A percentile compares a stretch with the other conserved stretches of the same genome.
These are phyloP conservation scores for Cylas formicarius DNA, from an alignment of 1,140 invertebrate species.

Conservation along the genomic window DNA sequence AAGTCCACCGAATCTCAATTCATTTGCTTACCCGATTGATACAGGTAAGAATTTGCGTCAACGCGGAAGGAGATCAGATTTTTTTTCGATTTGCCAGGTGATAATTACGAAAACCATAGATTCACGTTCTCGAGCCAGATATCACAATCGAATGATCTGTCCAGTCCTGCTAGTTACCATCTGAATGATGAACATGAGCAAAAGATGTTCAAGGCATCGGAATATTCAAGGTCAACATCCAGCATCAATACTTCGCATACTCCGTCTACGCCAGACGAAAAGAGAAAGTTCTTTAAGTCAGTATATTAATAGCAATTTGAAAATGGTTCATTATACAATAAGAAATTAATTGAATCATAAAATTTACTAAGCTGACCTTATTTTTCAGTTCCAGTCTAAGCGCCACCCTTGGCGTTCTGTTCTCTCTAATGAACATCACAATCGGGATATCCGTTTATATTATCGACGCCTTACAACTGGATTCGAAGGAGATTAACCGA, in stretches of 20 bases:
- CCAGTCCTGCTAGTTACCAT: conserved; percentile 1
- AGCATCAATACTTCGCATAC: background rate
- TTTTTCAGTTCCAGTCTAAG: conserved; percentile 50
- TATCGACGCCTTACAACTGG: conserved; percentile 43
- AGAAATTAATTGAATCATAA: background rate
- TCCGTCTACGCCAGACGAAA: conserved; percentile 13
- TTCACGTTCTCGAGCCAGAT: background rate
- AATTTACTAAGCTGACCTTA: background rate
- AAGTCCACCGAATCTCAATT: background rate
- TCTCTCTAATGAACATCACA: conserved; percentile 59
- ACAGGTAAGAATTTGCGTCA: background rate
- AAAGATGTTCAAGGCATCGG: background rate
- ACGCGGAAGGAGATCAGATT: background rate
- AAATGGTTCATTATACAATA: background rate
- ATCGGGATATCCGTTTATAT: conserved; percentile 57
- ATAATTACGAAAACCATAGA: background rate
- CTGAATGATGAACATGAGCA: conserved; percentile 6
- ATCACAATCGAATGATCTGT: background rate
- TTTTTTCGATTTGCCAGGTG: background rate
- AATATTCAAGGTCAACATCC: conserved; percentile 2
- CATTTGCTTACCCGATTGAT: background rate
- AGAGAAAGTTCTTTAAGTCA: conserved; percentile 15
- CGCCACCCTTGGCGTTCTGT: conserved; percentile 54
- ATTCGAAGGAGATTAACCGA: conserved; percentile 42
- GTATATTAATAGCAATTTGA: conserved; percentile 1